A percentile compares a stretch with the other conserved stretches of the same genome.
phyloP scores from a whole-genome alignment of 2,888 invertebrate species.

The Slavum lentiscoides region DNA sequence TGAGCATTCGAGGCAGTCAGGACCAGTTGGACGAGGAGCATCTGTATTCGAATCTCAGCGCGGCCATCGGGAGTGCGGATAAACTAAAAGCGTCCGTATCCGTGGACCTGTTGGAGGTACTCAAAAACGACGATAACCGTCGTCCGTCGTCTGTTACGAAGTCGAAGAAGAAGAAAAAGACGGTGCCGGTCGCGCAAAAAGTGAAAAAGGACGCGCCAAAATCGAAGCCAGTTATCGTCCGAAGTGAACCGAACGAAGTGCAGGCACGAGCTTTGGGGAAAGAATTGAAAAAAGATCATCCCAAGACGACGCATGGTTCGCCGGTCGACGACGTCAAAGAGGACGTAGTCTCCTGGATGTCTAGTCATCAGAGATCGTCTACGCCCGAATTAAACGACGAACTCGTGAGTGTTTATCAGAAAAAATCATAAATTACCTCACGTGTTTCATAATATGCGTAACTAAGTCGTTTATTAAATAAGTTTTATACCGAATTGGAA shows the following conservation, averaged over 20 bases:
- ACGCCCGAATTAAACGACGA: constrained; percentile 1
- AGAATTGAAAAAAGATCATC: not conserved
- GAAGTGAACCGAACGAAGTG: not conserved
- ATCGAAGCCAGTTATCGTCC: not conserved
- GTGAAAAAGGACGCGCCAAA: constrained; percentile 1
- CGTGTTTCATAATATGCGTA: not conserved
- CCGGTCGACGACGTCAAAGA: constrained; percentile 39
- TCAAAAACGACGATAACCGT: not conserved
- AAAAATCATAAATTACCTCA: no score
- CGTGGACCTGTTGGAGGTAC: constrained; percentile 12
- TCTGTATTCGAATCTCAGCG: constrained; percentile 39
- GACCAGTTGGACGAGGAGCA: constrained; percentile 44
- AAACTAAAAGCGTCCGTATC: constrained; percentile 4
- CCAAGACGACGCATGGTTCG: not conserved
- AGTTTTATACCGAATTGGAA: no score
- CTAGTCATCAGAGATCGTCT: constrained; percentile 17
- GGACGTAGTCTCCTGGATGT: constrained; percentile 54
- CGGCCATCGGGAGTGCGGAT: constrained; percentile 1
- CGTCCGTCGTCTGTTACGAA: not conserved
- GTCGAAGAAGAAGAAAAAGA: constrained; percentile 21
- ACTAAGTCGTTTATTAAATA: not conserved
- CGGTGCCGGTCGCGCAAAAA: not conserved
- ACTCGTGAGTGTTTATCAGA: not conserved
- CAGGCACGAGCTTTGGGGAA: not conserved
- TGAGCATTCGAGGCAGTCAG: constrained; percentile 27